Evolutionary conservation across 2,113 vertebrate species (phyloP).

Genomic region (Cavia porcellus): DNA sequence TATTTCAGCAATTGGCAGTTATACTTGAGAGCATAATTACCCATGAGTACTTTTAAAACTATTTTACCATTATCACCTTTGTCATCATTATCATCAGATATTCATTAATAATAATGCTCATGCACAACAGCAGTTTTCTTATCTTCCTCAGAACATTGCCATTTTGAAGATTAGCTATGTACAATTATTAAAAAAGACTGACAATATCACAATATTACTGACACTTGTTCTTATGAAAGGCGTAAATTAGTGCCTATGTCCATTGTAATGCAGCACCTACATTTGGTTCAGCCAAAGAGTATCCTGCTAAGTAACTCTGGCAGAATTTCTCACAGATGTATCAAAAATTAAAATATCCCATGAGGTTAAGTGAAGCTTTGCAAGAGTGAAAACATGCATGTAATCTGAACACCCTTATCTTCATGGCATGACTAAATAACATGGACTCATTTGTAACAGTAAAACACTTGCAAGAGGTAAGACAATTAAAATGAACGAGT

Average conservation of each 20-base stretch:
- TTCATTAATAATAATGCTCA: constrained; percentile 28
- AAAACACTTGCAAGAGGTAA: neutral
- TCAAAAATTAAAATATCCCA: neutral
- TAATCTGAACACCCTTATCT: neutral
- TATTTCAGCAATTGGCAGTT: constrained; percentile 74
- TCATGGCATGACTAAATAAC: neutral
- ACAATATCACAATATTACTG: neutral
- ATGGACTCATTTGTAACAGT: neutral
- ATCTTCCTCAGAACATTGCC: neutral
- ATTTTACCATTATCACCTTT: constrained; percentile 41
- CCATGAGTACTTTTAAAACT: constrained; percentile 60
- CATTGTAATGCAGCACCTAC: neutral
- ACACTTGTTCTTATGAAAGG: neutral
- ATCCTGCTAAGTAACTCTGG: neutral
- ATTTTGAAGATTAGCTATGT: neutral
- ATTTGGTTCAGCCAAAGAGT: neutral
- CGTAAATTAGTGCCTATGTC: neutral
- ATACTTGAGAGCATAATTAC: constrained; percentile 72
- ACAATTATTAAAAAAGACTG: neutral
- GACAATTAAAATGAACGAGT: neutral
- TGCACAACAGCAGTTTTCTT: neutral
- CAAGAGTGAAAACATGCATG: neutral
- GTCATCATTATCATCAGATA: neutral
- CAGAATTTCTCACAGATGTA: neutral
- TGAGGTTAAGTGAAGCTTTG: neutral